Base-by-base conservation (phyloP, 2,797 vertebrate species). In the Margarornis squamiger region DNA sequence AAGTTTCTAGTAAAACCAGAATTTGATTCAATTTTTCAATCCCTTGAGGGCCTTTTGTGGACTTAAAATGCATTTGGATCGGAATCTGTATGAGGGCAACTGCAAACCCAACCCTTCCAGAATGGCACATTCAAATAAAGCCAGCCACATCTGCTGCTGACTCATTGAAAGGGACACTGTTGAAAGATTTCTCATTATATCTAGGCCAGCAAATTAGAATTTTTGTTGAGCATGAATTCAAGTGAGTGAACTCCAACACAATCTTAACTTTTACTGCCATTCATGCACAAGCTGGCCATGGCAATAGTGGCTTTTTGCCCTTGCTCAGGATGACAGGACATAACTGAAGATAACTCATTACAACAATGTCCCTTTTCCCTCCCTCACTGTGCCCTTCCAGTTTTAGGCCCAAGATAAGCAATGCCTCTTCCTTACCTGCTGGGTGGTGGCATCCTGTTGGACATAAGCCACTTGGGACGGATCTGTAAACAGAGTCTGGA, bases 401-500 rank as follows among this genome's bases (percentile, higher is more conserved):
- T 41, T 61, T 58, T 16, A 66, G 54, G 82, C 57, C 73, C 63
- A 65, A 92, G 36, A 74, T 57, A 59, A 96, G 57, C n/a, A 57
- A 15, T 7, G 32, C 29, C 63, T 66, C 75, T 90, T 96, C 41
- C 91, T 96, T 97, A 99, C 99, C 98, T 99, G 99, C 93, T 99
- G 99, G 17, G 99, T 98, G 49, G 99, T 98, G 34, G 99, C 98
- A 96, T 99, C 99, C 97, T 99, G 99, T 70, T 99, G 99, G 91
- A 99, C 99, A 27, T 99, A 99, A 48, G 99, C 98, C 94, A 99
- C 99, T 95, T 99, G 99, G 74, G 99, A 98, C 73, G 99, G 99
- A 97, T 99, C 99, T 96, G 99, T 98, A 98, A 99, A 99, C 79
- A 99, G 98, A 80, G 99, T 97, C 99, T 99, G 95, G 67, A 96